Evolutionary conservation across 2,888 invertebrate species (phyloP), one percentile per base, ranked within the genome.

Genomic region (Julus scanicus): DNA sequence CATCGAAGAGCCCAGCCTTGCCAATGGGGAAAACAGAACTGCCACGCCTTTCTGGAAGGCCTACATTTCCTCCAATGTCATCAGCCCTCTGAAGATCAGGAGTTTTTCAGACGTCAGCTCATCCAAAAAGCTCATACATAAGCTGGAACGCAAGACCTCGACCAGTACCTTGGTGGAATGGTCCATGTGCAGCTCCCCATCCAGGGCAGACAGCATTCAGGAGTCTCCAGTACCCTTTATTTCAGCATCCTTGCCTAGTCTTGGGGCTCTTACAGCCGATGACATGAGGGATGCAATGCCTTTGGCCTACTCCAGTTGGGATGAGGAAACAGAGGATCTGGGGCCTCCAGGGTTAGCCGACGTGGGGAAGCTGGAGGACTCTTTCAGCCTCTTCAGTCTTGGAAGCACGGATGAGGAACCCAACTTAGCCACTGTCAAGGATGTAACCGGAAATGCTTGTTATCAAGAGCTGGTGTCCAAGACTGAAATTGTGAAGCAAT

Each of bases 361-460:
- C 9, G 9, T 40, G n/a, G 44, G 29, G 29, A 49, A 85, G 20
- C 1, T 85, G 20, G 85, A 85, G 49, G 85, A 85, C 44, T 85
- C 85, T 0, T 11, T 85, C 17, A 85, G 85, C 29, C 85, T 85
- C 3, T 49, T 85, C 49, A 85, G 85, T 20, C 29, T 85, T 8
- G 44, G 15, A 20, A 85, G 49, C 49, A 49, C n/a, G 48, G 49
- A 49, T 20, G 85, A 85, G 49, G 85, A 85, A 11, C 80, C 6
- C 13, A 80, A 37, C 80, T 13, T 20, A 0, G 9, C 37, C 11
- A 29, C 4, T 13, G 80, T 80, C 49, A 85, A 48, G 85, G 85
- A 85, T 44, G 85, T 85, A 0, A 85, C 85, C 9, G 48, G 49
- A 39, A 85, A 85, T 85, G 85, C 85, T n/a, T 85, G 85, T 15